Base-by-base conservation (phyloP, 2,888 invertebrate species). In the Lepidonotus clava region DNA sequence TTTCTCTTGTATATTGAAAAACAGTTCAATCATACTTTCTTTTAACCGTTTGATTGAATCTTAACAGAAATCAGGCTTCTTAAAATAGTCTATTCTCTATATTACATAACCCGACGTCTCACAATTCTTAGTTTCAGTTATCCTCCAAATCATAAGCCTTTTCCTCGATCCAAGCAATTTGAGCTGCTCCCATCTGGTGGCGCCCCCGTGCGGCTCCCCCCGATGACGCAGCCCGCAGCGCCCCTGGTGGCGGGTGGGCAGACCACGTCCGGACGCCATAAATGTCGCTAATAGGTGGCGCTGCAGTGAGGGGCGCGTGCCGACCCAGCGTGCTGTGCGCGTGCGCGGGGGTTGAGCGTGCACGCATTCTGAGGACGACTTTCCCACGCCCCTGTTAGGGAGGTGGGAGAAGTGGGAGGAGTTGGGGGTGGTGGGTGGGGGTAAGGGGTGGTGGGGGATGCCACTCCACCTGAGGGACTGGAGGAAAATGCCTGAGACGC, bases 221-320 rank as follows among this genome's bases (percentile, higher is more conserved):
- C n/a, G 28, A 61, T 61, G 61, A 61, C 61, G 28, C 61, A 61
- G 61, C 5, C 8, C 5, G 61, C n/a, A 61, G 61, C 61, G 61
- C 61, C 28, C 61, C 61, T 61, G 32, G 21, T n/a, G n/a, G n/a
- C n/a, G n/a, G n/a, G n/a, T n/a, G n/a, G n/a, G n/a, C 61, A 32
- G 53, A 32, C 28, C 61, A 61, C 61, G 14, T 61, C 61, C 61
- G 61, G 46, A 32, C 61, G 61, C 28, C 24, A 32, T 61, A 61
- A 61, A 61, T 28, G 61, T 61, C 61, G 61, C 28, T 61, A 61
- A 61, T 61, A 61, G 61, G 24, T 24, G 61, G 61, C 61, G 61
- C 24, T 11, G 56, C 56, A 24, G 46, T 18, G 46, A 46, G 8
- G n/a, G n/a, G n/a, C n/a, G n/a, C n/a, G n/a, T n/a, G n/a, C n/a